phyloP scores from a whole-genome alignment of 2,888 invertebrate genomes.

The Drosophila macrospina region DNA sequence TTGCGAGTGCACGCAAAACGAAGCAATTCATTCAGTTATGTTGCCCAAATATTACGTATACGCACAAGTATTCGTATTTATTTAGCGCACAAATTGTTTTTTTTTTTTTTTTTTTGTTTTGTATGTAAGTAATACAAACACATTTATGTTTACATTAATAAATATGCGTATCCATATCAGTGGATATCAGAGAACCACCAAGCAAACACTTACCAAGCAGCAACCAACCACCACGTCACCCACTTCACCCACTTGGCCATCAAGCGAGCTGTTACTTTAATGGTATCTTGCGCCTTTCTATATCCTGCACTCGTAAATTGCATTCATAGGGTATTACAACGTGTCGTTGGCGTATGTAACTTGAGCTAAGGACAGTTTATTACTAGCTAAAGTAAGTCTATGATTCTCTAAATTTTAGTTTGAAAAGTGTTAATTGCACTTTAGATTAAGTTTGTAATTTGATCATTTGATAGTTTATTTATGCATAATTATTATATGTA shows the following conservation, averaged over 20 bases:
- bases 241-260: not conserved
- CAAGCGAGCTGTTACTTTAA: conserved; percentile 39
- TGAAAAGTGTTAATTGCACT: not conserved
- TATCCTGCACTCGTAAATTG: conserved; percentile 21
- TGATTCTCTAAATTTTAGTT: too few species aligned
- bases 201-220: not conserved
- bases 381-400: too few species aligned
- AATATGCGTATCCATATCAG: conserved; percentile 47
- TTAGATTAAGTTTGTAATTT: not conserved
- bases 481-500: too few species aligned
- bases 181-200: not conserved
- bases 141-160: conserved; percentile 69
- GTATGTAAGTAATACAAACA: conserved; percentile 42
- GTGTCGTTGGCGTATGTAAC: not conserved
- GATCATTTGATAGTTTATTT: too few species aligned
- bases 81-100: conserved; percentile 51
- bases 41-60: conserved; percentile 57
- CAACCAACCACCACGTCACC: not conserved
- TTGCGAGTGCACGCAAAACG: conserved; percentile 23
- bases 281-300: conserved; percentile 49
- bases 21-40: conserved; percentile 67
- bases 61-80: conserved; percentile 46
- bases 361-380: not conserved
- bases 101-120: conserved; percentile 5
- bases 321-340: not conserved